A percentile compares a stretch with the other conserved stretches of the same genome.
These are phyloP conservation scores for Anadara kagoshimensis DNA, from an alignment of 1,140 invertebrate genomes.

Conservation along the genomic window DNA sequence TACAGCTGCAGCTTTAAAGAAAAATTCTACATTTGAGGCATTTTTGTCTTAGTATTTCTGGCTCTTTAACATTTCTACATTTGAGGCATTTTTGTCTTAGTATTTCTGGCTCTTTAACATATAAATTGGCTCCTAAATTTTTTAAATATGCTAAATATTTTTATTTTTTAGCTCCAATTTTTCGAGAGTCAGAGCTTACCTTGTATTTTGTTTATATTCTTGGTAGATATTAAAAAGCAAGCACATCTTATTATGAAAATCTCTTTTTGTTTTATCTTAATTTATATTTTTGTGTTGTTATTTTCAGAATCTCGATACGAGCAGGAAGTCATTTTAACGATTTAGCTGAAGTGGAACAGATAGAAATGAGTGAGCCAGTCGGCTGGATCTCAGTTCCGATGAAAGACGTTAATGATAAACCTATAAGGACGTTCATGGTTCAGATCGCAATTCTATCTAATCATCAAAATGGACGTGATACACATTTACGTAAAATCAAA, in stretches of 20 bases:
- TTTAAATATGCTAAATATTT: too few species aligned
- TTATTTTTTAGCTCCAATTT: too few species aligned
- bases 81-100: too few species aligned
- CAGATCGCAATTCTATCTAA: constrained; percentile 89
- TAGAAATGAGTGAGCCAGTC: constrained; percentile 94
- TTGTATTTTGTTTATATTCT: background rate
- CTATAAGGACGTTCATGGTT: constrained; percentile 95
- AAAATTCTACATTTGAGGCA: too few species aligned
- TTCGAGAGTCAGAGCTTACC: too few species aligned
- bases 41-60: too few species aligned
- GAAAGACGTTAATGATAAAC: constrained; percentile 90
- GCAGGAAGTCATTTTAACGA: constrained; percentile 98
- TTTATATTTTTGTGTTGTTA: constrained; percentile 14
- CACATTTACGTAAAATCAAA: constrained; percentile 97
- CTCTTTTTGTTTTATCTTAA: background rate
- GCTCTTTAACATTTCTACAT: too few species aligned
- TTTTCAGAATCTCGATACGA: constrained; percentile 89
- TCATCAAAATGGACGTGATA: constrained; percentile 98
- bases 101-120: too few species aligned
- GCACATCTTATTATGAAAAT: too few species aligned
- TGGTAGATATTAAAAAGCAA: background rate
- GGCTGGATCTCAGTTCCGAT: constrained; percentile 93
- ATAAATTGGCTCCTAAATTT: too few species aligned
- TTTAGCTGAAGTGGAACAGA: constrained; percentile 96
- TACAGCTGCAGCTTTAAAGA: too few species aligned